phyloP scores from a whole-genome alignment of 2,888 invertebrate species.

The Pogonocherus hispidulus region DNA sequence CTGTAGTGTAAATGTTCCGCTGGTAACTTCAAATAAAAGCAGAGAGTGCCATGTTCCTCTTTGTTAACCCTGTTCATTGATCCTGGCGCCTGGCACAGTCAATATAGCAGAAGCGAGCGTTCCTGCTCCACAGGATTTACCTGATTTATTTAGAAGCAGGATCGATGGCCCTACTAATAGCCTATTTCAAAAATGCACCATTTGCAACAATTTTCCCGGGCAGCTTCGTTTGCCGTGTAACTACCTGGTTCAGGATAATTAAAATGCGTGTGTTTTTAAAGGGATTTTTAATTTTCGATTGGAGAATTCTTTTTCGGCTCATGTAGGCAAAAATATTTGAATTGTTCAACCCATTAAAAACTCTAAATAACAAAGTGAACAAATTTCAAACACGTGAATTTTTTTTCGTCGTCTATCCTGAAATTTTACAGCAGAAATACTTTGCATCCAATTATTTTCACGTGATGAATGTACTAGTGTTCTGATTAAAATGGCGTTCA shows the following conservation, averaged over 20 bases:
- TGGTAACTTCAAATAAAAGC: neutral
- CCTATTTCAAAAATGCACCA: constrained; percentile 52
- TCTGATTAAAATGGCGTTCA: too few relatives aligned
- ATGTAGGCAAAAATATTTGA: neutral
- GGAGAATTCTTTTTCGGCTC: neutral
- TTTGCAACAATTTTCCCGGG: constrained; percentile 42
- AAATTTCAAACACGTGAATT: too few relatives aligned
- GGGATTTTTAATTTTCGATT: constrained; percentile 20
- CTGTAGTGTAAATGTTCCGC: too few relatives aligned
- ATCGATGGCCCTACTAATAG: constrained; percentile 45
- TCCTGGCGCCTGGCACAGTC: neutral
- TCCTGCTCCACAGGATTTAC: constrained; percentile 28
- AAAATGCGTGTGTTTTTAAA: constrained; percentile 31
- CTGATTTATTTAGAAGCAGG: constrained; percentile 43
- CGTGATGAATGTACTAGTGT: too few relatives aligned
- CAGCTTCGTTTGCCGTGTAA: constrained; percentile 19
- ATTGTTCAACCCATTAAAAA: too few relatives aligned
- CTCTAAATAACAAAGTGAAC: too few relatives aligned
- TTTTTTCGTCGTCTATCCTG: too few relatives aligned
- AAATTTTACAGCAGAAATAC: too few relatives aligned
- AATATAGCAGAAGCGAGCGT: neutral
- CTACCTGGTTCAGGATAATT: constrained; percentile 32
- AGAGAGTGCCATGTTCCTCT: neutral
- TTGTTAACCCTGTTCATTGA: neutral
- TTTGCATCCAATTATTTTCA: too few relatives aligned